Evolutionary conservation across 1,140 invertebrate species (phyloP), one percentile per base, ranked within the genome.

Genomic region (Heterodera schachtii): DNA sequence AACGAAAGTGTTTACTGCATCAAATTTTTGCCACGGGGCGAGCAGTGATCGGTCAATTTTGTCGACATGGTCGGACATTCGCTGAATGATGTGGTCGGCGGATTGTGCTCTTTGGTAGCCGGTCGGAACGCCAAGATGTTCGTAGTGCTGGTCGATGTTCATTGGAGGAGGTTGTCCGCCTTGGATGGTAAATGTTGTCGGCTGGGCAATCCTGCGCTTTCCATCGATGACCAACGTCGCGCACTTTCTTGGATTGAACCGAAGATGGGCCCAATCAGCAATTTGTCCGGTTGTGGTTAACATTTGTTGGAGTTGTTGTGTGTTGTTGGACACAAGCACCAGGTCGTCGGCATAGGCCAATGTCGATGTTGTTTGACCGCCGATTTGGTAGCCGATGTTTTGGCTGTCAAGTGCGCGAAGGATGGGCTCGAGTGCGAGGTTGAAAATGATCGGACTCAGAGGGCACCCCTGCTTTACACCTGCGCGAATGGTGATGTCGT

Each of bases 211-310:
- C 1, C n/a, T 31, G 8, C 76, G 4, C 43, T 47, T 81, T 7
- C 44, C 71, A 31, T 70, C 21, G 70, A 73, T 13, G 5, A 9
- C 44, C 70, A 73, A 52, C 3, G 70, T 73, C 16, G 70, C 70
- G 49, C 83, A 84, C 81, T 84, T 84, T 11, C 43, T 21, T 21
- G 81, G 9, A 66, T 84, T 84, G 70, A 84, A 85, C 5, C 8
- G 8, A 4, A 84, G 64, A 9, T 82, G 82, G 16, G 57, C 47
- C 67, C 84, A 79, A 3, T 47, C 21, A 3, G 83, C 49, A 9
- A 85, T 44, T 16, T 16, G 9, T 3, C 19, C 13, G n/a, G n/a
- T n/a, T n/a, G n/a, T n/a, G n/a, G n/a, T n/a, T n/a, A n/a, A n/a
- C n/a, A n/a, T n/a, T n/a, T n/a, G n/a, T n/a, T n/a, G n/a, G n/a